These are phyloP conservation scores for Atethmia centrago DNA, from an alignment of 2,888 invertebrate species.

Conservation along the genomic window DNA sequence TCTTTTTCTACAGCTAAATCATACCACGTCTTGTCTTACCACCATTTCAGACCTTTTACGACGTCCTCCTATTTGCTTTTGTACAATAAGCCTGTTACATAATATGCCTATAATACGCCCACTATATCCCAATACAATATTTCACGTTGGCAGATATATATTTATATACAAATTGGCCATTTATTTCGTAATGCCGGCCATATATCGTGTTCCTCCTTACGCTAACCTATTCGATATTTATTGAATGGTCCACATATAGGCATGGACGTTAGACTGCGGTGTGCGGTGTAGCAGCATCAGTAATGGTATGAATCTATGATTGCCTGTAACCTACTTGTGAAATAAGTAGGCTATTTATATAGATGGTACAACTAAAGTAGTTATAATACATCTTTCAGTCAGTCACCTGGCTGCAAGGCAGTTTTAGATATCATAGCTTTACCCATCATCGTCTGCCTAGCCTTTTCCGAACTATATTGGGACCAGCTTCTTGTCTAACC, in stretches of 20 bases:
- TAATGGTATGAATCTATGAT: constrained; percentile 20
- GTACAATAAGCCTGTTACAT: constrained; percentile 32
- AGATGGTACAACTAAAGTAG: neutral
- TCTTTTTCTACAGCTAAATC: neutral
- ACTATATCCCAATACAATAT: constrained; percentile 65
- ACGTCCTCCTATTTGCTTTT: neutral
- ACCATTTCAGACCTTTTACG: no score
- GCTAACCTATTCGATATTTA: constrained; percentile 73
- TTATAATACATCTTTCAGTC: neutral
- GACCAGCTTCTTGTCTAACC: neutral
- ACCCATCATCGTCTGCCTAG: neutral
- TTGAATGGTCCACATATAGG: constrained; percentile 70
- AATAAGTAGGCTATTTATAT: constrained; percentile 16
- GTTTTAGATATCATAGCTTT: neutral
- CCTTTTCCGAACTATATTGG: neutral
- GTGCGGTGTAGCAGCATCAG: constrained; percentile 21
- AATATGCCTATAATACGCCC: constrained; percentile 55
- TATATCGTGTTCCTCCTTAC: constrained; percentile 68
- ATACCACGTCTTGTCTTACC: no score
- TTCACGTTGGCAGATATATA: constrained; percentile 70
- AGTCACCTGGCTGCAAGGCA: neutral
- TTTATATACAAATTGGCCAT: constrained; percentile 78
- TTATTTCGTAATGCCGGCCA: constrained; percentile 70
- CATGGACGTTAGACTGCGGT: constrained; percentile 53
- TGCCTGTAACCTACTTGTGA: constrained; percentile 19